Percentiles rank a stretch among this genome's conserved stretches.
These are phyloP conservation scores for Acrocephalus arundinaceus DNA, from an alignment of 2,113 vertebrate species.

Conservation along the genomic window DNA sequence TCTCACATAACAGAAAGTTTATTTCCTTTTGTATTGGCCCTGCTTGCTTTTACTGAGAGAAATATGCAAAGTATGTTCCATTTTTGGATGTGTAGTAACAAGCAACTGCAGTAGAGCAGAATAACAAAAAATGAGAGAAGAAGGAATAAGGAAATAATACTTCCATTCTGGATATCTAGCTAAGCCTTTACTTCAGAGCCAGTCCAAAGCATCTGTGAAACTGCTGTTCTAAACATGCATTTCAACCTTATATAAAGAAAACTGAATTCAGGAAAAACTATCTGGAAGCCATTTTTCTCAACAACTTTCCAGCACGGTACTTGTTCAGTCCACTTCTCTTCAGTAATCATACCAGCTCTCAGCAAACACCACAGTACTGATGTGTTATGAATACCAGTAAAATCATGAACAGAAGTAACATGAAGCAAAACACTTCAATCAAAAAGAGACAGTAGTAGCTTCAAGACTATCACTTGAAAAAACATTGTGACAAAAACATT, in stretches of 20 bases:
- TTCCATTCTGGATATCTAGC: too few relatives aligned
- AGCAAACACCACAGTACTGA: not conserved
- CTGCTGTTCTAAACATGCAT: too few relatives aligned
- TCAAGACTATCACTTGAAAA: not conserved
- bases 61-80: fast-evolving
- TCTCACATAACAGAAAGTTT: not conserved
- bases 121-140: not conserved
- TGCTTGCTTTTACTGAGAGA: not conserved
- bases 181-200: too few relatives aligned
- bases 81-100: not conserved
- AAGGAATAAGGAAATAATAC: too few relatives aligned
- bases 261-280: not conserved
- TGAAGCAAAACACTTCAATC: not conserved
- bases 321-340: not conserved
- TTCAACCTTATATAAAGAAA: not conserved
- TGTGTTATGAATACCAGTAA: not conserved
- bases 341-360: not conserved
- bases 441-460: not conserved
- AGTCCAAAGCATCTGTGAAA: too few relatives aligned
- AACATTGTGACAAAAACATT: not conserved
- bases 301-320: not conserved
- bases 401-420: not conserved
- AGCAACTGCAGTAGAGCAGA: not conserved
- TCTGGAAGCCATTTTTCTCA: not conserved
- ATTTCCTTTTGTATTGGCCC: not conserved